phyloP scores from a whole-genome alignment of 2,888 invertebrate genomes.

The Rosalia funebris region DNA sequence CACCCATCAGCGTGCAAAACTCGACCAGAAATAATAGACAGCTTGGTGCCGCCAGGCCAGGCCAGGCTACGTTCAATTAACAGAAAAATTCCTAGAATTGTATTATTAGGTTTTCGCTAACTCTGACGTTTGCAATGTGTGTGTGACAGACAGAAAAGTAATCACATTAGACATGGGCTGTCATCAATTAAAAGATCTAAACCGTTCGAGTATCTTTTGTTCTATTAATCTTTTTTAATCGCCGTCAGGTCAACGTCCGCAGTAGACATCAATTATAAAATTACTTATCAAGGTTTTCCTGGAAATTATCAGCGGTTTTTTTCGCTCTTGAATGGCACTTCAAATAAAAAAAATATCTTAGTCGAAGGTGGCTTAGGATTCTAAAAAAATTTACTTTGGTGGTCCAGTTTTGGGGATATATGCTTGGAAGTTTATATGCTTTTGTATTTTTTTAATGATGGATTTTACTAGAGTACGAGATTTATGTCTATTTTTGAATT shows the following conservation, averaged over 20 bases:
- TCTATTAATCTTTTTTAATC: not conserved
- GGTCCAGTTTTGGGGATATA: too few species aligned
- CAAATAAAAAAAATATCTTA: too few species aligned
- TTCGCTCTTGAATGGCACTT: too few species aligned
- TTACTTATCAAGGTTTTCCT: too few species aligned
- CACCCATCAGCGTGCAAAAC: not conserved
- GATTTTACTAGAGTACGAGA: too few species aligned
- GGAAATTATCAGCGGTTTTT: too few species aligned
- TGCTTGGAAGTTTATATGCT: too few species aligned
- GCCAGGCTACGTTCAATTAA: not conserved
- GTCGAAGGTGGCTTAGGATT: too few species aligned
- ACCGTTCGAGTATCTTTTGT: not conserved
- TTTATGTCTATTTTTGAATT: too few species aligned
- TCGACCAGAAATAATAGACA: not conserved
- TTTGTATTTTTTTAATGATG: too few species aligned
- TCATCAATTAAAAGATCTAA: not conserved
- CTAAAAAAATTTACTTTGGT: too few species aligned
- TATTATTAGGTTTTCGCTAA: not conserved
- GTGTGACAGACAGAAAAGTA: not conserved
- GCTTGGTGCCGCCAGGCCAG: not conserved
- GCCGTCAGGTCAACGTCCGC: not conserved
- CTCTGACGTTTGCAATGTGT: not conserved
- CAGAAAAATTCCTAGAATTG: not conserved
- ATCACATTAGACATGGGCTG: not conserved
- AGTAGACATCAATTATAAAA: not conserved